Conservation (phyloP, 2,113 vertebrate species). For the Onychostruthus taczanowskii region DNA sequence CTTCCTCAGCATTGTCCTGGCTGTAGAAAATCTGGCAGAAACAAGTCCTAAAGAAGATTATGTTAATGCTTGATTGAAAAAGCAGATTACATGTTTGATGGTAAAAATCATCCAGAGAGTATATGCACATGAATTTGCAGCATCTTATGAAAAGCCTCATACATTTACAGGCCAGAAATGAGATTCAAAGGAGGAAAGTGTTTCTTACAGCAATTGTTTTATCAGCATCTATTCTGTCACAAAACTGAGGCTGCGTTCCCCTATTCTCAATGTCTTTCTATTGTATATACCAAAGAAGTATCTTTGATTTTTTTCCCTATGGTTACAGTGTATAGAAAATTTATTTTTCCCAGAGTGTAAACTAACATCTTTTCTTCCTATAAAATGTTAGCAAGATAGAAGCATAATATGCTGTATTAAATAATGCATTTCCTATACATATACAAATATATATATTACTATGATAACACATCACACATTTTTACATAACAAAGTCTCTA, state of each 20-base stretch:
- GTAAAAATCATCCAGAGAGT: background rate
- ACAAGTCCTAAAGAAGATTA: background rate
- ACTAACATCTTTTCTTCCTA: slow-evolving; percentile 69
- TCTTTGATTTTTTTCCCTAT: background rate
- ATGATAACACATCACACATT: slow-evolving; percentile 69
- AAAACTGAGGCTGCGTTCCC: background rate
- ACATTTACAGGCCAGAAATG: background rate
- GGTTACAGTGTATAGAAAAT: slow-evolving; percentile 71
- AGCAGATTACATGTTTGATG: background rate
- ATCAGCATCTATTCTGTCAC: background rate
- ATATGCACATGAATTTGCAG: background rate
- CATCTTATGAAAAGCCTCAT: background rate
- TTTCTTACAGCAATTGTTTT: background rate
- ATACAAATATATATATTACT: slow-evolving; percentile 80
- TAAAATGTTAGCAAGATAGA: slow-evolving; percentile 64
- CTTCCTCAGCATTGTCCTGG: background rate
- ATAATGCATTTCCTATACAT: slow-evolving; percentile 67
- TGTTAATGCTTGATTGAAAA: background rate
- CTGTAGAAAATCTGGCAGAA: background rate
- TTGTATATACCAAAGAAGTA: background rate
- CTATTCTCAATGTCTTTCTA: background rate
- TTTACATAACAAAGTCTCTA: slow-evolving; percentile 64
- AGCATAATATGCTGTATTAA: slow-evolving; percentile 71
- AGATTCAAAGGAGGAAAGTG: background rate
- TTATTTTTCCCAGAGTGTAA: slow-evolving; percentile 73